Evolutionary conservation across 1,140 invertebrate genomes (phyloP), one percentile per base, ranked within the genome.

Genomic region (Plectrocnemia conspersa): DNA sequence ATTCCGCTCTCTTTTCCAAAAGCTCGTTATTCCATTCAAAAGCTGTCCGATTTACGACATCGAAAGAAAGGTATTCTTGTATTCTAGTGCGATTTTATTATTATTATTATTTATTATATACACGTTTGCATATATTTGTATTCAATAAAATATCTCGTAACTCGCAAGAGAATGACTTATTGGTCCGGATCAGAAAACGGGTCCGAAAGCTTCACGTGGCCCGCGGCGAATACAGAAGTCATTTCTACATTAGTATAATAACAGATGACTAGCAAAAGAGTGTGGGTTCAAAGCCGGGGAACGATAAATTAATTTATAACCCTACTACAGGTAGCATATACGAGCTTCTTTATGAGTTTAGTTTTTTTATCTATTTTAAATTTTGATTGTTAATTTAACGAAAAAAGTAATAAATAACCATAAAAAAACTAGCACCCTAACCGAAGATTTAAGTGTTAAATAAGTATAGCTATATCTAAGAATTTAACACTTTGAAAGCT

Each of bases 141-240:
- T 15, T 40, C 21, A 15, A 18, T 15, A 13, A 15, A 40, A 9
- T 40, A 40, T 4, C 32, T 11, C 3, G 16, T 11, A 35, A 35
- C 16, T 15, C 11, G 11, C 11, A 35, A 13, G 32, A 35, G 7
- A 38, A 38, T 38, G 35, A 38, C 35, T 38, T 38, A 38, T 38
- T 16, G 35, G 18, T 38, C 18, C 22, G 35, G 47, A 38, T 21
- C 33, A n/a, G 32, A 35, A 50, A 40, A 23, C 33, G 25, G 25
- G n/a, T n/a, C n/a, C n/a, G n/a, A n/a, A n/a, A n/a, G n/a, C 13
- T 27, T 16, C 22, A 21, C 5, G 9, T 6, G 35, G 22, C 25
- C 41, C 25, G 42, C 11, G 52, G 41, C 58, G 46, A 61, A 61
- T 61, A 61, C 58, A 61, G 58, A 56, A 61, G 58, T 61, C 58